phyloP scores from a whole-genome alignment of 2,888 invertebrate species.

The Macrosoma leucophasiata region DNA sequence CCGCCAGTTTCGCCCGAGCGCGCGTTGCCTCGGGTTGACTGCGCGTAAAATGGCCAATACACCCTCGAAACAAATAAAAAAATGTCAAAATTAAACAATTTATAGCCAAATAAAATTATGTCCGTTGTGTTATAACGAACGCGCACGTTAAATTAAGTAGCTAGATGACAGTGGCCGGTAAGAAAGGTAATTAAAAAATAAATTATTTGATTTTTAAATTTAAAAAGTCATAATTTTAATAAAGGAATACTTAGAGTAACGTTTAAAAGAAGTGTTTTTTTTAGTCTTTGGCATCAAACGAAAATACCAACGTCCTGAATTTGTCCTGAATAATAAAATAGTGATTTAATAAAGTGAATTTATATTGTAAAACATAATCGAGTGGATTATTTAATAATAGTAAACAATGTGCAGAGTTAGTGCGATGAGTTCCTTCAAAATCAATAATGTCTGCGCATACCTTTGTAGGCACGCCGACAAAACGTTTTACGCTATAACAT shows the following conservation, averaged over 20 bases:
- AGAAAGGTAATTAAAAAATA: not conserved
- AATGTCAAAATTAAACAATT: slow-evolving; percentile 8
- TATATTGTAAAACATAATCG: slow-evolving; percentile 2
- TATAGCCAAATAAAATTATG: slow-evolving; percentile 14
- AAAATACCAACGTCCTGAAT: slow-evolving; percentile 1
- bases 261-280: slow-evolving; percentile 11
- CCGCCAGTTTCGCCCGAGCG: slow-evolving; percentile 11
- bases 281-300: too few relatives aligned
- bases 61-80: slow-evolving; percentile 9
- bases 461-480: slow-evolving; percentile 25
- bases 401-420: slow-evolving; percentile 41
- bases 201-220: not conserved
- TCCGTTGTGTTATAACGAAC: slow-evolving; percentile 5
- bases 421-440: slow-evolving; percentile 47
- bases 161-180: slow-evolving; percentile 8
- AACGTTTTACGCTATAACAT: slow-evolving; percentile 22
- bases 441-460: slow-evolving; percentile 64
- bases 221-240: not conserved
- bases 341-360: slow-evolving; percentile 1
- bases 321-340: not conserved
- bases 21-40: slow-evolving; percentile 8
- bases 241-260: not conserved
- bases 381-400: slow-evolving; percentile 25
- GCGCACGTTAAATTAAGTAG: slow-evolving; percentile 12
- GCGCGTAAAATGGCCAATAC: slow-evolving; percentile 11